Percentiles rank a stretch among this genome's conserved stretches.
phyloP scores from a whole-genome alignment of 2,888 invertebrate genomes.

The Caprella mutica region DNA sequence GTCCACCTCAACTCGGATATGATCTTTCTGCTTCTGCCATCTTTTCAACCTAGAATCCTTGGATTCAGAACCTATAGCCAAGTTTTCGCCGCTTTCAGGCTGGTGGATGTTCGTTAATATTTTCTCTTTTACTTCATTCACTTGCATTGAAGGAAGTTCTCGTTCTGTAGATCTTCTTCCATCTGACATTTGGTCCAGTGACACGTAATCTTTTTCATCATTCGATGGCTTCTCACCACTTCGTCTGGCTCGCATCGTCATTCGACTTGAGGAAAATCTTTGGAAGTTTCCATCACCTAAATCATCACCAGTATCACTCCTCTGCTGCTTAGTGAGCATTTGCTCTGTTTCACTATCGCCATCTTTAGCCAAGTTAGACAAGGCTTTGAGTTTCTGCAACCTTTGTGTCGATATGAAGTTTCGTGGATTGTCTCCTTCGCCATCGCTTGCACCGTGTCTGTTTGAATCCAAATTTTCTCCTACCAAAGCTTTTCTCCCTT shows the following conservation, averaged over 20 bases:
- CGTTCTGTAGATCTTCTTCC: not conserved
- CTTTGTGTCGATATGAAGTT: slow-evolving; percentile 21
- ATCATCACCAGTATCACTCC: slow-evolving; percentile 40
- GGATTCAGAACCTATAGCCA: slow-evolving; percentile 41
- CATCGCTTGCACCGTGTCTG: slow-evolving; percentile 24
- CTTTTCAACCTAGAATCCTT: slow-evolving; percentile 52
- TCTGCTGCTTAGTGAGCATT: slow-evolving; percentile 18
- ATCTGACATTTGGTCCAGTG: slow-evolving; percentile 10
- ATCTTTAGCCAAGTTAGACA: slow-evolving; percentile 30
- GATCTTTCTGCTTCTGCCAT: slow-evolving; percentile 47
- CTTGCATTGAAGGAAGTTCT: not conserved
- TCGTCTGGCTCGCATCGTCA: slow-evolving; percentile 66
- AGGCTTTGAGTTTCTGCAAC: slow-evolving; percentile 19
- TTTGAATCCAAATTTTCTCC: slow-evolving; percentile 15
- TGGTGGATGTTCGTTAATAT: slow-evolving; percentile 4
- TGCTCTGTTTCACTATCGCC: slow-evolving; percentile 31
- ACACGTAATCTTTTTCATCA: slow-evolving; percentile 7
- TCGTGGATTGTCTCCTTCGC: slow-evolving; percentile 20
- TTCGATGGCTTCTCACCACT: slow-evolving; percentile 36
- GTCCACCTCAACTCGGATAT: slow-evolving; percentile 7
- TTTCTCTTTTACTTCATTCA: not conserved
- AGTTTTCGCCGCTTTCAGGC: not conserved
- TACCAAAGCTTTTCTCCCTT: slow-evolving; percentile 25
- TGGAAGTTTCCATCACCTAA: slow-evolving; percentile 61
- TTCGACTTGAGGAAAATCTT: slow-evolving; percentile 64